Evolutionary conservation across 1,140 invertebrate genomes (phyloP).

Genomic region (Drosophila lacertosa): DNA sequence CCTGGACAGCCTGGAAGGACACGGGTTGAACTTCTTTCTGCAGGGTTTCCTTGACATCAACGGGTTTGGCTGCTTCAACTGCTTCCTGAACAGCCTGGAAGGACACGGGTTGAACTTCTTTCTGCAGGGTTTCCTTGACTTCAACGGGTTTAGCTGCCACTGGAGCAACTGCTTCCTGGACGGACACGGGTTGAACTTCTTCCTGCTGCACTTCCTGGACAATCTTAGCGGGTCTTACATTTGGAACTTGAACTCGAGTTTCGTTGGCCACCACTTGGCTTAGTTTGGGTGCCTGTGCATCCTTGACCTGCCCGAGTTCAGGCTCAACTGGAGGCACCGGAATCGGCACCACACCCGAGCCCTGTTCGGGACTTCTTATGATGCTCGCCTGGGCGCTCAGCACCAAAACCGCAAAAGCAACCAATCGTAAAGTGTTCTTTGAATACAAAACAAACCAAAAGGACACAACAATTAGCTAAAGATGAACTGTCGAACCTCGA

Average conservation of each 20-base stretch:
- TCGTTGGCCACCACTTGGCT: slow-evolving; percentile 1
- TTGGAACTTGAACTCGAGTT: not conserved
- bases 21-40: no score
- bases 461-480: slow-evolving; percentile 18
- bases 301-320: no score
- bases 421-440: slow-evolving; percentile 45
- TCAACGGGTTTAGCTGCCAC: no score
- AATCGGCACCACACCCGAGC: not conserved
- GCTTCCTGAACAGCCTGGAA: no score
- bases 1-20: no score
- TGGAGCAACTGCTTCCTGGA: not conserved
- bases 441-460: not conserved
- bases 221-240: no score
- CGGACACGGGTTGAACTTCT: not conserved
- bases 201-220: not conserved
- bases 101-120: no score
- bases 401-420: slow-evolving; percentile 32
- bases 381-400: slow-evolving; percentile 10
- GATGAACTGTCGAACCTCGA: not conserved
- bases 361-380: not conserved
- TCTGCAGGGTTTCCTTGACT: no score
- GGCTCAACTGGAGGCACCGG: no score
- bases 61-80: no score
- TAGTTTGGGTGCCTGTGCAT: no score
- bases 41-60: no score